These are phyloP conservation scores for Meandrusa payeni DNA, from an alignment of 2,888 invertebrate genomes.

Conservation along the genomic window DNA sequence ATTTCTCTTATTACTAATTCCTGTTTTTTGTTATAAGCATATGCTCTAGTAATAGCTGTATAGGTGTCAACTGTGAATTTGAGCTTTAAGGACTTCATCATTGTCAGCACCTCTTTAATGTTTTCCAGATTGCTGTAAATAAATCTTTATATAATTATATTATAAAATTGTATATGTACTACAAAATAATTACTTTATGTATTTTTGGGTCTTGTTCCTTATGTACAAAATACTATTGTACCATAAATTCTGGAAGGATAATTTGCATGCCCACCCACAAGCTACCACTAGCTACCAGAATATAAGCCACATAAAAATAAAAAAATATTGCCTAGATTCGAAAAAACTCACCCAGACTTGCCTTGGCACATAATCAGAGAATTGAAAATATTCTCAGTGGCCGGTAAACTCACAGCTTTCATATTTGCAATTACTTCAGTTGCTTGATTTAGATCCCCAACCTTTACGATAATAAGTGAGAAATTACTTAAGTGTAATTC, in stretches of 20 bases:
- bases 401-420: slow-evolving; percentile 72
- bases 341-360: slow-evolving; percentile 72
- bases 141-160: background rate
- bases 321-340: no score
- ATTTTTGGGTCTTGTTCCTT: no score
- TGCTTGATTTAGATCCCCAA: slow-evolving; percentile 80
- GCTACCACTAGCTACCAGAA: no score
- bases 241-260: no score
- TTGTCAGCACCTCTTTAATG: slow-evolving; percentile 72
- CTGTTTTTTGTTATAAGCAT: slow-evolving; percentile 67
- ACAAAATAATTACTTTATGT: no score
- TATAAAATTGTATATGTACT: background rate
- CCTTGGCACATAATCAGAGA: slow-evolving; percentile 82
- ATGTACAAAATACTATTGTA: no score
- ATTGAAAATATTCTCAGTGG: slow-evolving; percentile 81
- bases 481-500: no score
- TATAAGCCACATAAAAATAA: no score
- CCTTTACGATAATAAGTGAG: no score
- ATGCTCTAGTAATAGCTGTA: slow-evolving; percentile 68
- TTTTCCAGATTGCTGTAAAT: slow-evolving; percentile 53
- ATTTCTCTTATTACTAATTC: slow-evolving; percentile 55
- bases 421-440: slow-evolving; percentile 81
- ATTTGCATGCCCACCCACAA: no score
- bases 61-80: slow-evolving; percentile 68
- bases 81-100: slow-evolving; percentile 81